Evolutionary conservation across 2,888 invertebrate genomes (phyloP).

Genomic region (Macaria liturata): DNA sequence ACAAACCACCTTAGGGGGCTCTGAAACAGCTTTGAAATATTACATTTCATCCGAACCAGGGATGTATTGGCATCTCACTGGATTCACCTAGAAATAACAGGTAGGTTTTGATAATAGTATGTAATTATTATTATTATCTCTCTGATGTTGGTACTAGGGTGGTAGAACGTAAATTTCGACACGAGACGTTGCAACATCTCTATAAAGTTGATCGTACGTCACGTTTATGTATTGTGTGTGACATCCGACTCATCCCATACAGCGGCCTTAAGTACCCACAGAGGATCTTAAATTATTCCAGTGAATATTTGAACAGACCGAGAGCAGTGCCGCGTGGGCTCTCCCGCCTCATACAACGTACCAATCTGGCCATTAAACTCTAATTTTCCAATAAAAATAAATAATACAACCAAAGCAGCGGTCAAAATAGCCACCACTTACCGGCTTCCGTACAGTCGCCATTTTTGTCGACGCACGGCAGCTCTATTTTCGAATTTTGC

Average conservation of each 20-base stretch:
- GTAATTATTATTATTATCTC: too few relatives aligned
- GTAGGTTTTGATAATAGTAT: too few relatives aligned
- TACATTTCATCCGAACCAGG: too few relatives aligned
- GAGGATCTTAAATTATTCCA: conserved; percentile 74
- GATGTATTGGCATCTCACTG: too few relatives aligned
- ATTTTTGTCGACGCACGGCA: conserved; percentile 53
- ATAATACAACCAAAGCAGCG: conserved; percentile 64
- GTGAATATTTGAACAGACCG: conserved; percentile 64
- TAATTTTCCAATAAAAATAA: conserved; percentile 81
- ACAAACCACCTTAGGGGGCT: too few relatives aligned
- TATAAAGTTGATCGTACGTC: conserved; percentile 46
- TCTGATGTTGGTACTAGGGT: too few relatives aligned
- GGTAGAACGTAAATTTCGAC: too few relatives aligned
- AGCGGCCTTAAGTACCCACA: conserved; percentile 37
- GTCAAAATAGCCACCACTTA: conserved; percentile 70
- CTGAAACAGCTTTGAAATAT: too few relatives aligned
- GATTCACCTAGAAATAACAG: too few relatives aligned
- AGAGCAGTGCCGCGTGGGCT: conserved; percentile 76
- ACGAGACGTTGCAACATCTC: conserved; percentile 47
- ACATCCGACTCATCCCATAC: conserved; percentile 54
- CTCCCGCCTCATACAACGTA: conserved; percentile 55
- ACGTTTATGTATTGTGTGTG: conserved; percentile 49
- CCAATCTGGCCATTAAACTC: conserved; percentile 69
- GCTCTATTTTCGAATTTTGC: conserved; percentile 66
- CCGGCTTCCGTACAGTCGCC: conserved; percentile 59